phyloP scores from a whole-genome alignment of 2,113 vertebrate genomes.

The Poicephalus meyeri region DNA sequence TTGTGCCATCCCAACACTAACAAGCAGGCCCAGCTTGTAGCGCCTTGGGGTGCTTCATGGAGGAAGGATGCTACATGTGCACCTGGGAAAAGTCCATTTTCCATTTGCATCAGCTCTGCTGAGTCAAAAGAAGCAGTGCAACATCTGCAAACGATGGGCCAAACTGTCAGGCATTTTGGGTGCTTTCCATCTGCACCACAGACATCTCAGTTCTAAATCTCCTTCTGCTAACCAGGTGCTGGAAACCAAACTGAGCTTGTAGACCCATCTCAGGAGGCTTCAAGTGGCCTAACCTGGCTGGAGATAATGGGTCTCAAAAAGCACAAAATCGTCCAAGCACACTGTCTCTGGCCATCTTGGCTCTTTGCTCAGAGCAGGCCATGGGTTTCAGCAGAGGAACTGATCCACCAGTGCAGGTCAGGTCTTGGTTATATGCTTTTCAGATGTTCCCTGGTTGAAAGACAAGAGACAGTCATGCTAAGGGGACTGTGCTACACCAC shows the following conservation, averaged over 20 bases:
- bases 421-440: background rate
- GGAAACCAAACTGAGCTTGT: background rate
- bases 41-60: background rate
- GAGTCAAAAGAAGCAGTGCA: background rate
- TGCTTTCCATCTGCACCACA: background rate
- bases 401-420: background rate
- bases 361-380: background rate
- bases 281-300: background rate
- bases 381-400: background rate
- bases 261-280: background rate
- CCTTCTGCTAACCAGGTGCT: background rate
- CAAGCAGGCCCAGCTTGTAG: background rate
- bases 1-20: background rate
- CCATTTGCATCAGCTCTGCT: background rate
- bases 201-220: background rate
- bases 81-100: background rate
- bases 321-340: background rate
- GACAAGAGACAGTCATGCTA: background rate
- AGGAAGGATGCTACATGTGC: accelerated
- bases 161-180: background rate
- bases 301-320: background rate
- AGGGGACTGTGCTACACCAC: background rate
- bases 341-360: background rate
- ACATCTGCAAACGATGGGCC: background rate
- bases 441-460: background rate